phyloP scores from a whole-genome alignment of 2,797 vertebrate genomes.

The Vultur gryphus region DNA sequence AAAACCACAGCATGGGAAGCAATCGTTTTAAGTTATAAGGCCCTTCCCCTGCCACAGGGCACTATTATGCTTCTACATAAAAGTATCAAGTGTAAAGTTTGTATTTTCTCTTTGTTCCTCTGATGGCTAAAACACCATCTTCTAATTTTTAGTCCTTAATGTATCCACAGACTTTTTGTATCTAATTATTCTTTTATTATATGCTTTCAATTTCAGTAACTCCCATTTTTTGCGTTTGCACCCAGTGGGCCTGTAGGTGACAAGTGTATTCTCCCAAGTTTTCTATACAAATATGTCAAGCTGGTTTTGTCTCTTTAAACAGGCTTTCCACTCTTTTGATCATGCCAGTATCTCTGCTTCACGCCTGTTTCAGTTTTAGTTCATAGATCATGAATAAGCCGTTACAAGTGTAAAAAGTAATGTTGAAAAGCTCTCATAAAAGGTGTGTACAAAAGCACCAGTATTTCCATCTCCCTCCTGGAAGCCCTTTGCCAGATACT shows the following conservation, averaged over 20 bases:
- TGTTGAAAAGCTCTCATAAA: neutral
- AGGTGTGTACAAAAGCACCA: neutral
- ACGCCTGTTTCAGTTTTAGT: neutral
- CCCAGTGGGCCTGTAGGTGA: neutral
- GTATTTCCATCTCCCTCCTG: neutral
- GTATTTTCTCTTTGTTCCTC: neutral
- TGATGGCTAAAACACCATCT: neutral
- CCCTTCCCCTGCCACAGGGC: neutral
- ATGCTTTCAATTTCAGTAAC: neutral
- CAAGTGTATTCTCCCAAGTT: neutral
- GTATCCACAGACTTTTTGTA: neutral
- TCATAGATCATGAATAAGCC: neutral
- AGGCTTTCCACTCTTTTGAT: neutral
- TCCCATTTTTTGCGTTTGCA: neutral
- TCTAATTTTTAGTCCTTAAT: neutral
- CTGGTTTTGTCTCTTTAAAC: neutral
- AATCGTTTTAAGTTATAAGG: neutral
- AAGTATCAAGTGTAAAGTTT: neutral
- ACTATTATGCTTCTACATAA: neutral
- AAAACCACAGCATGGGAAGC: neutral
- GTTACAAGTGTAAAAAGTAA: neutral
- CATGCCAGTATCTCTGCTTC: neutral
- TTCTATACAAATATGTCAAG: neutral
- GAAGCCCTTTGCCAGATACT: neutral
- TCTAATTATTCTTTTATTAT: neutral